A percentile compares a stretch with the other conserved stretches of the same genome.
phyloP scores from a whole-genome alignment of 2,888 invertebrate genomes.

The Colletes collaris region DNA sequence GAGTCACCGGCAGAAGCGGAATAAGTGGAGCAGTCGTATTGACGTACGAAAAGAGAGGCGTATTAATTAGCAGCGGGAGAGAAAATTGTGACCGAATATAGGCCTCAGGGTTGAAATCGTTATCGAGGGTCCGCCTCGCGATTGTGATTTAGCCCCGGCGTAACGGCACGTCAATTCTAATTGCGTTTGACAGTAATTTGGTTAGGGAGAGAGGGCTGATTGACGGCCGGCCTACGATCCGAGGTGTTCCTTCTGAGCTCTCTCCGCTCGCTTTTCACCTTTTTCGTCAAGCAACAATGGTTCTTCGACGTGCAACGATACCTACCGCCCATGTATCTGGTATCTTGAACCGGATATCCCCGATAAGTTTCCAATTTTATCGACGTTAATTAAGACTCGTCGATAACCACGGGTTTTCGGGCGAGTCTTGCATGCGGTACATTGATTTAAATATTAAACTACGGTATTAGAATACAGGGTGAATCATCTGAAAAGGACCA shows the following conservation, averaged over 20 bases:
- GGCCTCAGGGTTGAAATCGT: slow-evolving; percentile 71
- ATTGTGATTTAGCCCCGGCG: slow-evolving; percentile 65
- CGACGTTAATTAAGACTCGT: slow-evolving; percentile 34
- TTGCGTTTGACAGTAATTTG: slow-evolving; percentile 77
- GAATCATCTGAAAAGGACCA: too few species aligned
- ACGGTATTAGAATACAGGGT: too few species aligned
- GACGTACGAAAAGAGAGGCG: slow-evolving; percentile 62
- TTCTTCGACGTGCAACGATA: slow-evolving; percentile 14
- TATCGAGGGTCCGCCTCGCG: slow-evolving; percentile 71
- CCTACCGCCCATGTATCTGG: slow-evolving; percentile 4
- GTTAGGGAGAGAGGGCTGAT: slow-evolving; percentile 65
- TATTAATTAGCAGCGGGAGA: slow-evolving; percentile 71
- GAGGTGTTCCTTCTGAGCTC: slow-evolving; percentile 37
- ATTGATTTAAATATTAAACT: too few species aligned
- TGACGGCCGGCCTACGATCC: slow-evolving; percentile 58
- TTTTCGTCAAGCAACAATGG: slow-evolving; percentile 43
- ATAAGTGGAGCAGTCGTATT: slow-evolving; percentile 47
- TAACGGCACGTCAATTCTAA: slow-evolving; percentile 71
- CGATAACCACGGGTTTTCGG: slow-evolving; percentile 6
- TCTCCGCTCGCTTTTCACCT: slow-evolving; percentile 30
- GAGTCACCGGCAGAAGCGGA: too few species aligned
- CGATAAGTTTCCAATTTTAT: slow-evolving; percentile 37
- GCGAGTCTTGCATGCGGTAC: too few species aligned
- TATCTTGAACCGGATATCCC: slow-evolving; percentile 19
- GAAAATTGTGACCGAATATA: slow-evolving; percentile 66